Conservation (phyloP, 2,113 vertebrate genomes). For the Geococcyx californianus region DNA sequence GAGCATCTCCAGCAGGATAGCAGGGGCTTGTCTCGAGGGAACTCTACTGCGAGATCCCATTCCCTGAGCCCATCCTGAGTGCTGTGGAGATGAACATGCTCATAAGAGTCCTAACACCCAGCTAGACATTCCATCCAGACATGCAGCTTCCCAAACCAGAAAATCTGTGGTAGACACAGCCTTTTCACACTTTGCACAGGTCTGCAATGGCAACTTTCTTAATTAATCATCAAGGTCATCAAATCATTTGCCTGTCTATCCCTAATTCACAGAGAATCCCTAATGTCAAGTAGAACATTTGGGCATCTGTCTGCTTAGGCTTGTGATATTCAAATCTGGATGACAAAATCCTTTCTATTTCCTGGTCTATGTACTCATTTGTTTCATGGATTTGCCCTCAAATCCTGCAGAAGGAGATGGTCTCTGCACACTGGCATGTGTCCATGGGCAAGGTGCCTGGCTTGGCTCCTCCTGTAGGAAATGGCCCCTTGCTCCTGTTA, state of each 20-base stretch:
- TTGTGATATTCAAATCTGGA: background rate
- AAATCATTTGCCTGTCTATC: background rate
- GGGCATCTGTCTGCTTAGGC: background rate
- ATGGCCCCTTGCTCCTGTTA: background rate
- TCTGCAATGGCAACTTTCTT: background rate
- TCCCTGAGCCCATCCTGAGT: rapidly evolving
- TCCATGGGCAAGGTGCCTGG: background rate
- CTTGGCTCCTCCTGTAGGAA: background rate
- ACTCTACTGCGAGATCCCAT: background rate
- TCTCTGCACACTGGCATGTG: rapidly evolving
- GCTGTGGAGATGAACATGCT: background rate
- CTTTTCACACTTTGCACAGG: background rate
- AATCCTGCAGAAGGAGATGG: background rate
- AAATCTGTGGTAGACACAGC: background rate
- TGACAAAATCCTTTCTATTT: background rate
- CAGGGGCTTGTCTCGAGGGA: background rate
- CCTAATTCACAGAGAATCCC: background rate
- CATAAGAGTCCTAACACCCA: background rate
- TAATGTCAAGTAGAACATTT: background rate
- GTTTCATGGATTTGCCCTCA: background rate
- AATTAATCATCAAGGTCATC: background rate
- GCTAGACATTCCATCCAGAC: background rate
- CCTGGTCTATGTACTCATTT: background rate
- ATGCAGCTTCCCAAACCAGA: background rate
- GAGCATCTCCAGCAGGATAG: background rate